Evolutionary conservation across 2,797 vertebrate species (phyloP), one percentile per base, ranked within the genome.

Genomic region (Phyllotis vaccarum): DNA sequence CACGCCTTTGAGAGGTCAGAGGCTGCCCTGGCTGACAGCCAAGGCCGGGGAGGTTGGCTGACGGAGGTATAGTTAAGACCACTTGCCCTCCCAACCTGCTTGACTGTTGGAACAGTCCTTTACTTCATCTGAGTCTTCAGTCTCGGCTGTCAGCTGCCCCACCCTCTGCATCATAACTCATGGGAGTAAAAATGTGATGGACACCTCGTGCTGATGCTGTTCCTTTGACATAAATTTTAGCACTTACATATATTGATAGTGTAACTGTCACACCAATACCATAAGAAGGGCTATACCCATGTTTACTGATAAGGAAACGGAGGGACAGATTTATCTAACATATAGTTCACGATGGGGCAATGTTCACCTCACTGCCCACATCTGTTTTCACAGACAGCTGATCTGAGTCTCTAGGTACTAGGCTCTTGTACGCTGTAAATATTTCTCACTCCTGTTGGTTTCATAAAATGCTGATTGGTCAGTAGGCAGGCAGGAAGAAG

Each of bases 131-230:
- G 40, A 75, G 24, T 62, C 68, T 91, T 91, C 2, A 2, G 43
- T 14, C 16, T 10, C 16, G 40, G 58, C 34, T 31, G 3, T 21
- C 11, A 34, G 80, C 66, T 11, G 7, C 11, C 54, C 34, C 60
- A 68, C 3, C 79, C 34, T 5, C 5, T 1, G 13, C 14, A 29
- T 2, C 5, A 40, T 37, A 3, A 19, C 22, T 37, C 22, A 34
- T 52, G 14, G 40, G 75, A 54, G 79, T 14, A 2, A 12, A 43
- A 49, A 6, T 0, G 0, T 11, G 24, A 52, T 0, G 2, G 34
- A 62, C 37, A 6, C 43, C 52, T 31, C 3, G 4, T 0, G 19
- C 9, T n/a, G 54, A 16, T 3, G 17, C 54, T n/a, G 70, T 40
- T 40, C 37, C 1, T 29, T 34, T 1, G 6, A 21, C 40, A 34